Percentiles rank a stretch among this genome's conserved stretches.
Conservation (phyloP, 1,140 invertebrate genomes). For the Bombyx mandarina region DNA sequence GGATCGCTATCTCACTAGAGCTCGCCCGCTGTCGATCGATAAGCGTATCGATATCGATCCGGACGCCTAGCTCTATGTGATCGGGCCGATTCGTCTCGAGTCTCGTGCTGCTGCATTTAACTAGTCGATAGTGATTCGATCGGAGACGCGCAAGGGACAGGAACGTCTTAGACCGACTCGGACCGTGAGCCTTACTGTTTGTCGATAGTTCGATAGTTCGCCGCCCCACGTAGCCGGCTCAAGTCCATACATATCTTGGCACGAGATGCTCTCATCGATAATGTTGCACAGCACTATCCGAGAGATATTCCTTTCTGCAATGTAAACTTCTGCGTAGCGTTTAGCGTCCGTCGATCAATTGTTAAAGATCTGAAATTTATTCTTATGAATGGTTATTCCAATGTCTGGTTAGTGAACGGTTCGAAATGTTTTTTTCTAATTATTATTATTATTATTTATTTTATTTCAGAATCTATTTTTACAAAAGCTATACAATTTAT, state of each 20-base stretch:
- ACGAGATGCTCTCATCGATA: not conserved
- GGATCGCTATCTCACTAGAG: constrained; percentile 6
- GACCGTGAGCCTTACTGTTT: no score
- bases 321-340: constrained; percentile 19
- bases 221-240: not conserved
- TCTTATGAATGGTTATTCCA: constrained; percentile 46
- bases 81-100: constrained; percentile 3
- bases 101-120: constrained; percentile 25
- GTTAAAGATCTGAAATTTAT: constrained; percentile 23
- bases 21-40: not conserved
- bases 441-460: constrained; percentile 14
- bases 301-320: constrained; percentile 1
- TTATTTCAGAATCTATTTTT: constrained; percentile 7
- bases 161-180: no score
- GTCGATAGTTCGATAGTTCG: not conserved
- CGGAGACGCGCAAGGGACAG: no score
- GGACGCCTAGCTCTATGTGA: not conserved
- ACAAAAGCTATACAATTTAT: constrained; percentile 1
- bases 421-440: constrained; percentile 7
- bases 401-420: constrained; percentile 43
- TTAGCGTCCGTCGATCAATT: constrained; percentile 8
- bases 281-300: no score
- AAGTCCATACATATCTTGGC: constrained; percentile 1
- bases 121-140: constrained; percentile 17
- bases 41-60: not conserved